Evolutionary conservation across 1,140 invertebrate genomes (phyloP).

Genomic region (Meloidogyne chitwoodi): DNA sequence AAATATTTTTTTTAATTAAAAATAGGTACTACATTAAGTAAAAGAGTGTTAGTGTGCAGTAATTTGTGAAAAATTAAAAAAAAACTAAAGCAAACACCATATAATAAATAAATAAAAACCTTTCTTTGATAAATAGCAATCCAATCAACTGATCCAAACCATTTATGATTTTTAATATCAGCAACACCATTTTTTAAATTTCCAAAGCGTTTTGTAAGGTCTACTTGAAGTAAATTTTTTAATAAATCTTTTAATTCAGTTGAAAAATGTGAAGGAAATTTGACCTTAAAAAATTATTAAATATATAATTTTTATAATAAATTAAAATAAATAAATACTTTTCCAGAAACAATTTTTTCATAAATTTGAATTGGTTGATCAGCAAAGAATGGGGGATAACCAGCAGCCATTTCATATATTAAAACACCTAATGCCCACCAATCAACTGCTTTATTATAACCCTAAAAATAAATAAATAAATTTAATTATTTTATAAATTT

Average conservation of each 20-base stretch:
- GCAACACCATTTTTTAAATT: slow-evolving; percentile 98
- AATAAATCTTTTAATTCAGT: slow-evolving; percentile 90
- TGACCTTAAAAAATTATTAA: slow-evolving; percentile 64
- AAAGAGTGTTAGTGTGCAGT: too few species aligned
- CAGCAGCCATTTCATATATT: slow-evolving; percentile 62
- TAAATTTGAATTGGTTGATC: slow-evolving; percentile 81
- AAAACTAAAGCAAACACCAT: too few species aligned
- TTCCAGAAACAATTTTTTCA: slow-evolving; percentile 71
- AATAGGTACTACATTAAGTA: too few species aligned
- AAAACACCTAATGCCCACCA: slow-evolving; percentile 64
- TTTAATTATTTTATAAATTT: neutral
- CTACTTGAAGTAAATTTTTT: slow-evolving; percentile 91
- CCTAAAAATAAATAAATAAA: slow-evolving; percentile 66
- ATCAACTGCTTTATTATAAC: slow-evolving; percentile 89
- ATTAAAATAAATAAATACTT: slow-evolving; percentile 60
- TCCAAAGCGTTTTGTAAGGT: slow-evolving; percentile 94
- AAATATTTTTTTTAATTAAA: too few species aligned
- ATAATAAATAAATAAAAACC: too few species aligned
- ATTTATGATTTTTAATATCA: slow-evolving; percentile 98
- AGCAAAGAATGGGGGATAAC: slow-evolving; percentile 75
- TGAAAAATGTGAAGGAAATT: slow-evolving; percentile 70
- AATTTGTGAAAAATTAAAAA: too few species aligned
- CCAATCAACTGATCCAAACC: slow-evolving; percentile 97
- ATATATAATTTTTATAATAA: neutral
- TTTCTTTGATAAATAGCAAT: slow-evolving; percentile 98